Percentiles rank a stretch among this genome's conserved stretches.
These are phyloP conservation scores for Drosophila paramelanica DNA, from an alignment of 2,888 invertebrate genomes.

Conservation along the genomic window DNA sequence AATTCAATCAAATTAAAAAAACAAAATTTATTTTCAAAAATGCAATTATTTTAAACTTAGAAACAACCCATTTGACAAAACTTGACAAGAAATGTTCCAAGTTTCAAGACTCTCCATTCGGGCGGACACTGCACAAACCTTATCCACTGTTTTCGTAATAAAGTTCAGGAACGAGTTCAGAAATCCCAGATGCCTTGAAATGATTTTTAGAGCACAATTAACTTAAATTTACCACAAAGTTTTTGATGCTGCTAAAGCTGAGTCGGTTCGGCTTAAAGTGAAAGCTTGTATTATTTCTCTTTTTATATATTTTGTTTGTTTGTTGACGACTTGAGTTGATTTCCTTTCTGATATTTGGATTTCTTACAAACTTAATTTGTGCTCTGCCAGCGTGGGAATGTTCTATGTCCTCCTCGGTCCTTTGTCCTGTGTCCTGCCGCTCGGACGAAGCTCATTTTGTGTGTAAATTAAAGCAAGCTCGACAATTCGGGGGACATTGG, in stretches of 20 bases:
- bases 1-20: too few species aligned
- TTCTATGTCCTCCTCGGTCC: constrained; percentile 10
- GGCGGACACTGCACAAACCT: too few species aligned
- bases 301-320: constrained; percentile 12
- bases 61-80: too few species aligned
- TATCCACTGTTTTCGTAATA: too few species aligned
- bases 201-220: background rate
- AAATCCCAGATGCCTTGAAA: background rate
- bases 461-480: constrained; percentile 57
- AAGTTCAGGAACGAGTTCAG: too few species aligned
- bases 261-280: constrained; percentile 25
- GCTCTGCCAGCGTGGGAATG: constrained; percentile 28
- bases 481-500: constrained; percentile 38
- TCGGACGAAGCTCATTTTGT: constrained; percentile 54
- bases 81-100: too few species aligned
- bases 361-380: constrained; percentile 68
- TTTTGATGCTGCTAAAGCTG: background rate
- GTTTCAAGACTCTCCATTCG: too few species aligned
- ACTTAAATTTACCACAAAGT: background rate
- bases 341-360: constrained; percentile 44
- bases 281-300: constrained; percentile 16
- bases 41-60: too few species aligned
- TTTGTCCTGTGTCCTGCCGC: constrained; percentile 14
- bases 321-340: constrained; percentile 54
- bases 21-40: too few species aligned